Evolutionary conservation across 2,888 invertebrate genomes (phyloP).

Genomic region (Pocota personata): DNA sequence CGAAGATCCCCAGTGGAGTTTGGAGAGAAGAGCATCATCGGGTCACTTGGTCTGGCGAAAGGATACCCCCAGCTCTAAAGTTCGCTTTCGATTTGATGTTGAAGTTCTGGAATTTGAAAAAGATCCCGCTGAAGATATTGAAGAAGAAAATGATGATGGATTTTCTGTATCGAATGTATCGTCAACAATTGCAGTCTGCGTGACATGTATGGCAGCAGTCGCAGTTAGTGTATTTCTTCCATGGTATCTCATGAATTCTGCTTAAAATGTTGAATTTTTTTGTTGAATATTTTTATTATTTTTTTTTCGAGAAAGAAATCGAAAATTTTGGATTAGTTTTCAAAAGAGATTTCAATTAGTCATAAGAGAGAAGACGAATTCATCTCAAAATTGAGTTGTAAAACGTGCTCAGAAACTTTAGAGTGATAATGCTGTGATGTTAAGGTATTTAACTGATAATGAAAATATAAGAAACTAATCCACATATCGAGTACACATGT

Average conservation of each 20-base stretch:
- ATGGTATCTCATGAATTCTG: conserved; percentile 81
- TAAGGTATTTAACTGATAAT: conserved; percentile 59
- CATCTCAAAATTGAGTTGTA: conserved; percentile 35
- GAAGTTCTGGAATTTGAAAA: conserved; percentile 83
- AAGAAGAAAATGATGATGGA: conserved; percentile 75
- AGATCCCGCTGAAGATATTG: conserved; percentile 81
- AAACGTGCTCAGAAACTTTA: conserved; percentile 33
- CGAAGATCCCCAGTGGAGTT: conserved; percentile 82
- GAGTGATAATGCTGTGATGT: conserved; percentile 71
- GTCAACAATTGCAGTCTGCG: conserved; percentile 80
- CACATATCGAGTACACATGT: background rate
- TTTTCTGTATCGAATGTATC: conserved; percentile 78
- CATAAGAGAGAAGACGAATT: conserved; percentile 13
- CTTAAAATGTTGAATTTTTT: conserved; percentile 11
- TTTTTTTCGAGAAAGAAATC: background rate
- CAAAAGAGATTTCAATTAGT: conserved; percentile 11
- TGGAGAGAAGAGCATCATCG: conserved; percentile 82
- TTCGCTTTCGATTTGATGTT: conserved; percentile 83
- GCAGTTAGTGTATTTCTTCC: conserved; percentile 81
- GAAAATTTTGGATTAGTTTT: background rate
- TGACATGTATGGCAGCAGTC: conserved; percentile 81
- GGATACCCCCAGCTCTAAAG: conserved; percentile 81
- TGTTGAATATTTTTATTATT: background rate
- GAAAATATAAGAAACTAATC: background rate
- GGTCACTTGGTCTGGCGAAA: conserved; percentile 83